Conservation (phyloP, 2,113 vertebrate species). For the Cebidichthys violaceus region DNA sequence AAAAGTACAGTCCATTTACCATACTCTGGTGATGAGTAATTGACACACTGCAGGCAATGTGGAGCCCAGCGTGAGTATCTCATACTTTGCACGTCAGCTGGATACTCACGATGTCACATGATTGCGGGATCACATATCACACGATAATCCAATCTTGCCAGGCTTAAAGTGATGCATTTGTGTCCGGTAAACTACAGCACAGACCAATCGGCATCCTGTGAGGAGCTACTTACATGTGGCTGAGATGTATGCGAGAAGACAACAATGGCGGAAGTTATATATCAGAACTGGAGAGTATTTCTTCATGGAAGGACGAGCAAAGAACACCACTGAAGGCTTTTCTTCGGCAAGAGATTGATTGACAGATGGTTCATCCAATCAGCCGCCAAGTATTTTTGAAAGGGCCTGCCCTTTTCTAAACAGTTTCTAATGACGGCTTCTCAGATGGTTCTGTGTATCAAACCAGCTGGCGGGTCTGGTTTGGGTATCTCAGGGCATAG, state of each 20-base stretch:
- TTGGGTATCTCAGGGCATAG: neutral
- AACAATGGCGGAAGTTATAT: neutral
- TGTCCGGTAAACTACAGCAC: neutral
- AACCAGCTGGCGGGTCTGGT: neutral
- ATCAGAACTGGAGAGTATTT: neutral
- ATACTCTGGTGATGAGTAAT: neutral
- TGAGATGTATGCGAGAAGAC: neutral
- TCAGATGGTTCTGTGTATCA: neutral
- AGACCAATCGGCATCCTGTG: neutral
- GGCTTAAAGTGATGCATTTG: neutral
- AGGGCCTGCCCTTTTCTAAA: neutral
- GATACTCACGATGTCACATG: neutral
- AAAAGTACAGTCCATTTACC: neutral
- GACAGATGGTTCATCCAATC: neutral
- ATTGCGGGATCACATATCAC: neutral
- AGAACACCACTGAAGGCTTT: neutral
- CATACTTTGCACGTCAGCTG: neutral
- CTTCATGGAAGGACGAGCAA: neutral
- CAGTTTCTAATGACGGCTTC: neutral
- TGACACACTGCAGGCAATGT: neutral
- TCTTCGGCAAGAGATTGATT: neutral
- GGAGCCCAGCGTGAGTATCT: neutral
- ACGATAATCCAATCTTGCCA: neutral
- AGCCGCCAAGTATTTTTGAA: conserved; percentile 1
- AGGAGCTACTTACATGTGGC: neutral